Evolutionary conservation across 64 coral and sea anemone genomes (phyloP).

Genomic region (Montipora sp.): DNA sequence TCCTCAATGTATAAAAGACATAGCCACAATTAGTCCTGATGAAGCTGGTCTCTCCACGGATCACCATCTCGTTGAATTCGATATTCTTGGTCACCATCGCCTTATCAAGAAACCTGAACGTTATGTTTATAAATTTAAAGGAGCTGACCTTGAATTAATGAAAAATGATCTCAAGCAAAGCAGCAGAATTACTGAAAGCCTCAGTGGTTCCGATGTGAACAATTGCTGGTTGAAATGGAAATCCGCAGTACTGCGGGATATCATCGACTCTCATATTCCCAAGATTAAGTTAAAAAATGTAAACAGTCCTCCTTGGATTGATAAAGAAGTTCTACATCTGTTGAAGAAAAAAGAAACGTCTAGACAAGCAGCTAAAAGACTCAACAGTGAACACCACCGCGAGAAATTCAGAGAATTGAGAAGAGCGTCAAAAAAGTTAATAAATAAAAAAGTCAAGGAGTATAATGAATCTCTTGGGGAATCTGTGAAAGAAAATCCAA

Average conservation of each 20-base stretch:
- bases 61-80: conserved; percentile 9
- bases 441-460: too few relatives aligned
- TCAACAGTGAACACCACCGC: too few relatives aligned
- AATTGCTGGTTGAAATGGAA: background rate
- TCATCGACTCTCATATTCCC: background rate
- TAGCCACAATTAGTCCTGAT: background rate
- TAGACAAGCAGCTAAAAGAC: too few relatives aligned
- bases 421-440: too few relatives aligned
- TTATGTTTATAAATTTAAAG: conserved; percentile 26
- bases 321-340: too few relatives aligned
- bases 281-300: background rate
- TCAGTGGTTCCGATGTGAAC: background rate
- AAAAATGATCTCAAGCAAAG: conserved; percentile 23
- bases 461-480: too few relatives aligned
- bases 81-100: conserved; percentile 9
- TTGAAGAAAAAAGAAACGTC: too few relatives aligned
- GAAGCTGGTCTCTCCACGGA: conserved; percentile 8
- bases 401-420: too few relatives aligned
- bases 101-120: conserved; percentile 8
- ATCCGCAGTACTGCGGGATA: background rate
- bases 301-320: too few relatives aligned
- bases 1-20: background rate
- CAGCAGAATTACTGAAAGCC: conserved; percentile 2
- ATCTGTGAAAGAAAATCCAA: too few relatives aligned
- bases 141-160: conserved; percentile 4